phyloP scores from a whole-genome alignment of 2,113 vertebrate species.

The Pitta sordida region DNA sequence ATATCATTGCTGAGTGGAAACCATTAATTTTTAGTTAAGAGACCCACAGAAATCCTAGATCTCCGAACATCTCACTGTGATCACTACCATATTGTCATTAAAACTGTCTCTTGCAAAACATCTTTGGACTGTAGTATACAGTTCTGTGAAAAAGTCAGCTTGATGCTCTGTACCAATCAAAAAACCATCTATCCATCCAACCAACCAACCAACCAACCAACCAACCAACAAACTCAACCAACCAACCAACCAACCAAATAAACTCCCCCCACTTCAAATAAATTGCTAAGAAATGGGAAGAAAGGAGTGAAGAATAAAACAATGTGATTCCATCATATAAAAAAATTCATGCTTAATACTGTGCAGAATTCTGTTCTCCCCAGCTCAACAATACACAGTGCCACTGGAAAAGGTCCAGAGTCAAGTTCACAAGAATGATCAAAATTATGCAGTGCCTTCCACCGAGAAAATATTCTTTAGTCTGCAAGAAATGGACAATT shows the following conservation, averaged over 20 bases:
- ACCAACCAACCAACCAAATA: not conserved
- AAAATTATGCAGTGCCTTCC: not conserved
- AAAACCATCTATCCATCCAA: no score
- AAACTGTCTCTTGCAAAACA: not conserved
- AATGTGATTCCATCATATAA: not conserved
- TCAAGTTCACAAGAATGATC: not conserved
- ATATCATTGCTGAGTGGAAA: not conserved
- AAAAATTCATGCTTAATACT: not conserved
- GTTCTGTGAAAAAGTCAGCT: not conserved
- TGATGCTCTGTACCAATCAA: not conserved
- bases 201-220: no score
- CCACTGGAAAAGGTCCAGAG: not conserved
- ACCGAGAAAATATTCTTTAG: not conserved
- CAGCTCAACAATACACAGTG: not conserved
- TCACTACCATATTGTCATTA: not conserved
- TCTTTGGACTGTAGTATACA: not conserved
- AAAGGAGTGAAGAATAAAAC: not conserved
- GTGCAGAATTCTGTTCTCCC: not conserved
- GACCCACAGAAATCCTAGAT: not conserved
- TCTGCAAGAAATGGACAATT: not conserved
- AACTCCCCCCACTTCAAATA: accelerated
- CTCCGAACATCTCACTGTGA: not conserved
- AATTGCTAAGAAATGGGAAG: not conserved
- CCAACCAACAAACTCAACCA: no score
- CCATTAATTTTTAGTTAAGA: not conserved